These are phyloP conservation scores for Spilogale gracilis DNA, from an alignment of 2,113 vertebrate species.

Conservation along the genomic window DNA sequence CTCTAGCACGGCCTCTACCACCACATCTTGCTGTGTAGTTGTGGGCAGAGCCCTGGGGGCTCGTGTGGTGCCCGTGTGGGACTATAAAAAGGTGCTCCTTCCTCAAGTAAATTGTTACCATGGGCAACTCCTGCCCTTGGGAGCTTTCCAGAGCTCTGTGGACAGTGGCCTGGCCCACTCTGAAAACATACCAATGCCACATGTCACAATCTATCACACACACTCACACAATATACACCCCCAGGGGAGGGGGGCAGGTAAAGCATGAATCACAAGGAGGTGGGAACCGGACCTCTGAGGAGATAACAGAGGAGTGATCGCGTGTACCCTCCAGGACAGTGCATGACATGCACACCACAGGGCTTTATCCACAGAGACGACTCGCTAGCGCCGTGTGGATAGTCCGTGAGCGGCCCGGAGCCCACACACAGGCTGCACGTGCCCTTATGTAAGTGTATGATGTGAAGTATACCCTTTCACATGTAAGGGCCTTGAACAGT, in stretches of 20 bases:
- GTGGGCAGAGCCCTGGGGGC: neutral
- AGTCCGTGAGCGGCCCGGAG: neutral
- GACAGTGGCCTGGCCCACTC: neutral
- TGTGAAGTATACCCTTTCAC: neutral
- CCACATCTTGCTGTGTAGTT: neutral
- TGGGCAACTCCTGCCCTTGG: neutral
- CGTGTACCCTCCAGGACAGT: neutral
- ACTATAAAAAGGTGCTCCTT: neutral
- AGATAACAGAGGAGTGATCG: neutral
- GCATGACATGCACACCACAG: accelerated
- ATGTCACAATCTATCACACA: neutral
- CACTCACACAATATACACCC: neutral
- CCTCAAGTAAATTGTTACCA: neutral
- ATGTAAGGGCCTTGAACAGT: neutral
- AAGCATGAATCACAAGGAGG: neutral
- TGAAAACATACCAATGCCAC: neutral
- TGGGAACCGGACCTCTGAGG: neutral
- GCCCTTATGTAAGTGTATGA: neutral
- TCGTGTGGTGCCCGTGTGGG: neutral
- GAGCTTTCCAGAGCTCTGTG: neutral
- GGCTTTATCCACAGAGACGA: too few relatives aligned
- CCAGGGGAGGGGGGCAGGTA: neutral
- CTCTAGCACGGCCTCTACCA: neutral
- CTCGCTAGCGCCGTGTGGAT: neutral
- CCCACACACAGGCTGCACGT: neutral